Evolutionary conservation across 1,140 invertebrate genomes (phyloP), one percentile per base, ranked within the genome.

Genomic region (Adoxophyes honmai): DNA sequence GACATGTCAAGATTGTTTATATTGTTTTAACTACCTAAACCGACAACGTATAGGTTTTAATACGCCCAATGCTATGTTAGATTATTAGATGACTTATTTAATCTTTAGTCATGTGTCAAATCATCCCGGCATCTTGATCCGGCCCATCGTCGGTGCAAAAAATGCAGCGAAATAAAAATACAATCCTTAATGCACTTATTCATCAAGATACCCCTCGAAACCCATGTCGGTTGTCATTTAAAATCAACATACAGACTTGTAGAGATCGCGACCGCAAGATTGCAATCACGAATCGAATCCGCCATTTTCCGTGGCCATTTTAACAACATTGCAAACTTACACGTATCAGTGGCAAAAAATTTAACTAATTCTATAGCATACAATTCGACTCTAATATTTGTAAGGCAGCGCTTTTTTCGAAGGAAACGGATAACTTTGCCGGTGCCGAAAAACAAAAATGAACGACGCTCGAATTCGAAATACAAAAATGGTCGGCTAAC

Each of bases 401-500:
- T n/a, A 48, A 16, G 42, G 21, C 42, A 48, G 42, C 10, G 42
- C n/a, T 18, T 8, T 7, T 21, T n/a, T 28, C 18, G 21, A 48
- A 16, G n/a, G 42, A 16, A 48, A 48, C 1, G 10, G 21, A 5
- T 28, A 28, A 48, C 21, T 48, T 48, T 48, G 42, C 42, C 10
- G 42, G 21, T 10, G 6, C 42, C 42, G 11, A 48, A 48, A 28
- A 28, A 28, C 21, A 28, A 28, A 28, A 28, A 28, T 28, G 6
- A 28, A 28, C 6, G 21, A 28, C 21, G 21, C 6, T 28, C 28
- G 42, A 48, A 18, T 48, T 48, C 42, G 21, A 28, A 48, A 10
- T 48, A 48, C 42, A 48, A 48, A 48, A 48, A 48, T 48, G 42
- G 42, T 48, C 42, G 42, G 42, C 42, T 16, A 28, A 48, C 42